Base-by-base conservation (phyloP, 2,113 vertebrate genomes). In the Sander lucioperca region DNA sequence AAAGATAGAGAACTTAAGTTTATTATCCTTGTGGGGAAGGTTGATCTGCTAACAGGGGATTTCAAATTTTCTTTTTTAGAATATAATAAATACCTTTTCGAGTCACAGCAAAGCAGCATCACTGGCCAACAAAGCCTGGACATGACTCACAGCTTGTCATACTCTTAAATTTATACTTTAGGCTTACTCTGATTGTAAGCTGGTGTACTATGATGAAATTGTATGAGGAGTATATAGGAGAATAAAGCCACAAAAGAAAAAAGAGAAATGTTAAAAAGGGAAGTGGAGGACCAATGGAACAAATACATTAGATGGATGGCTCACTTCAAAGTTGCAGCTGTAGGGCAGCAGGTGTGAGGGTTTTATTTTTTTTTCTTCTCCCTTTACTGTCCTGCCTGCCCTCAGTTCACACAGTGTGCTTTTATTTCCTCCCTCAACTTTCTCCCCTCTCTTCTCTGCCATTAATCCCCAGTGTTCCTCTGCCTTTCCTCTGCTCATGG, bases 251-350 rank as follows among this genome's bases (percentile, higher is more conserved):
- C 5, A 57, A 19, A 19, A 16, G 12, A 27, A 25, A 45, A 68
- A 30, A 61, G 14, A 1, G 2, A 43, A 58, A 23, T 23, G 63
- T 23, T 58, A 53, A 48, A 48, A 21, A 50, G n/a, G 3, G 5
- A 68, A 50, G n/a, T 14, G 50, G 39, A 23, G 48, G 21, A 59
- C 51, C 47, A 66, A 21, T n/a, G 48, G 61, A 48, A 54, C 39
- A 64, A 30, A 80, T 51, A 58, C 63, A 74, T 62, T 59, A 65
- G 82, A 73, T 76, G 57, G 54, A 66, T 77, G 43, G 23, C 33
- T 48, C 59, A 79, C 79, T 84, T 89, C 61, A 85, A 87, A 80
- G 86, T 74, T 74, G 43, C 3, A 21, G 23, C 58, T 80, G 64
- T 48, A 39, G 65, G 64, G 50, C 27, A 61, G 83, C 72, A 78